These are phyloP conservation scores for Mirounga angustirostris DNA, from an alignment of 2,113 vertebrate genomes.

Conservation along the genomic window DNA sequence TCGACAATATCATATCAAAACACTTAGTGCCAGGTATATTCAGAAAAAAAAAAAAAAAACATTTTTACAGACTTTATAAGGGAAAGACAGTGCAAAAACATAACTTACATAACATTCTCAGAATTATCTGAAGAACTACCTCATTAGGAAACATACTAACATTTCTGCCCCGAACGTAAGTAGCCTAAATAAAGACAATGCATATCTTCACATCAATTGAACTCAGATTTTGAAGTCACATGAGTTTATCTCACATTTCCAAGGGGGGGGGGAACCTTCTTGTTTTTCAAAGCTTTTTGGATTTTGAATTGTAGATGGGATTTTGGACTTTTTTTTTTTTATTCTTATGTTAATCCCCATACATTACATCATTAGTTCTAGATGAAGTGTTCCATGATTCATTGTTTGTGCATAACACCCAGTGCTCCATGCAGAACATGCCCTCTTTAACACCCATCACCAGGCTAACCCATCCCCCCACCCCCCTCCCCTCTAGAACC, in stretches of 20 bases:
- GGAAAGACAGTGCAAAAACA: neutral
- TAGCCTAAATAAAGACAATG: neutral
- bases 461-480: no score
- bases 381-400: no score
- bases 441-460: no score
- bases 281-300: neutral
- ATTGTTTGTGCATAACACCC: no score
- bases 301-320: neutral
- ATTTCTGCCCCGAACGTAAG: neutral
- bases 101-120: neutral
- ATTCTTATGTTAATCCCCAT: no score
- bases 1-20: neutral
- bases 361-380: no score
- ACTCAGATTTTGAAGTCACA: neutral
- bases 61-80: neutral
- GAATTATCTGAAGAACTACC: neutral
- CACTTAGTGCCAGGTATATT: neutral
- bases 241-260: neutral
- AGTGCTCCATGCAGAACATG: no score
- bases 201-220: neutral
- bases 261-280: neutral
- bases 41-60: neutral
- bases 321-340: neutral
- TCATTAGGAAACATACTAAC: neutral
- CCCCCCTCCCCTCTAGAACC: no score